Evolutionary conservation across 2,797 vertebrate genomes (phyloP), one percentile per base, ranked within the genome.

Genomic region (Momotus momota): DNA sequence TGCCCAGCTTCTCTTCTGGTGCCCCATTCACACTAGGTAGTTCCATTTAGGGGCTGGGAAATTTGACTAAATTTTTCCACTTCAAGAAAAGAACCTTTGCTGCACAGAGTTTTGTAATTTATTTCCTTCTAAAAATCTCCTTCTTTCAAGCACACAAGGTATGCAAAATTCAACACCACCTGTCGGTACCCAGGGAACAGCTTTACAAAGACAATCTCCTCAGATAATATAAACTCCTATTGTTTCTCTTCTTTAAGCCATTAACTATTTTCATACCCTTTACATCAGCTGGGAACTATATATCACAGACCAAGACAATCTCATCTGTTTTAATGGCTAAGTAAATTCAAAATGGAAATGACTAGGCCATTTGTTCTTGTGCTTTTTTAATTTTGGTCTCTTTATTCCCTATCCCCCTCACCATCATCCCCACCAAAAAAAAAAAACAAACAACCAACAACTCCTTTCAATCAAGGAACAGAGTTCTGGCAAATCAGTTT

Each of bases 311-410:
- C 80, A 93, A 93, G 95, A 93, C 86, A 96, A 87, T 81, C 95
- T 94, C 88, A 91, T 95, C 91, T 94, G 81, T 95, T 96, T 95
- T 95, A 94, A 97, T 70, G 48, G 93, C 51, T 73, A 89, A 95
- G 81, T 84, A 95, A 91, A 97, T 94, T 92, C 91, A 95, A 92
- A 95, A 86, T 96, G 80, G 93, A 96, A 97, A 92, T 79, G 45
- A 95, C 67, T 94, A 85, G 67, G 71, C 70, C 95, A 89, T 92
- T 94, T 90, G 54, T 86, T 93, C 54, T 86, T 35, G 25, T 43
- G 77, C 29, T 49, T 90, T 86, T 77, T 61, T 27, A 58, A 84
- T 93, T 84, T 91, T 73, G 27, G n/a, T 71, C 70, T 62, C 64
- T 33, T 55, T 38, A 27, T 15, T 70, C 11, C 46, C 38, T 74